Conservation (phyloP, 2,888 invertebrate species). For the Macroteleia sp. region DNA sequence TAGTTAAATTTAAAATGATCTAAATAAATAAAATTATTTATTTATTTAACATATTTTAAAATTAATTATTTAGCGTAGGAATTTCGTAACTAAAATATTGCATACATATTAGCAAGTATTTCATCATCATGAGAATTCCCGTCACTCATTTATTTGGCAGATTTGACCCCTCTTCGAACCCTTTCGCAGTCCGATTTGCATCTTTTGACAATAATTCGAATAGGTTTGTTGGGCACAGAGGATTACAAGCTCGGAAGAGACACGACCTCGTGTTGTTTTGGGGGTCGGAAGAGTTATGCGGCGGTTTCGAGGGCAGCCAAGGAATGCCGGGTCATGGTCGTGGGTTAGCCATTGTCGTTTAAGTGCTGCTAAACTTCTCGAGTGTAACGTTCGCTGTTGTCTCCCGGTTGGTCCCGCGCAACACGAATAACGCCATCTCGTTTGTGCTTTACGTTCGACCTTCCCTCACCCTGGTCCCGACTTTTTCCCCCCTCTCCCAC, state of each 20-base stretch:
- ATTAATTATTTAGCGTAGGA: too few relatives aligned
- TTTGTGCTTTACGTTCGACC: conserved; percentile 27
- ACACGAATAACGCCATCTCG: conserved; percentile 15
- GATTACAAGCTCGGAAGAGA: conserved; percentile 33
- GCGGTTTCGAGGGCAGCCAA: conserved; percentile 58
- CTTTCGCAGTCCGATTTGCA: conserved; percentile 16
- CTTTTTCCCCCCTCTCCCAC: conserved; percentile 18
- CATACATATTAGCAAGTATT: too few relatives aligned
- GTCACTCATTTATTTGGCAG: too few relatives aligned
- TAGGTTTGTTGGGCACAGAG: conserved; percentile 4
- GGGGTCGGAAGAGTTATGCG: conserved; percentile 63
- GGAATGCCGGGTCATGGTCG: conserved; percentile 63
- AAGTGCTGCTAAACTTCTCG: conserved; percentile 55
- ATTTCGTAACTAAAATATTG: too few relatives aligned
- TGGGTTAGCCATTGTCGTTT: conserved; percentile 66
- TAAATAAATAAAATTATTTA: too few relatives aligned
- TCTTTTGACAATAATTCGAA: conserved; percentile 34
- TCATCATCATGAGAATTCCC: too few relatives aligned
- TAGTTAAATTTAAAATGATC: too few relatives aligned
- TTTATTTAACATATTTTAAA: too few relatives aligned
- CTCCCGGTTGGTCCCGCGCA: conserved; percentile 10
- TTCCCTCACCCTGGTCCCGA: conserved; percentile 21
- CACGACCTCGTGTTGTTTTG: conserved; percentile 46
- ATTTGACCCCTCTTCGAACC: too few relatives aligned
- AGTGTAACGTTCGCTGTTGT: conserved; percentile 35